Evolutionary conservation across 1,140 invertebrate species (phyloP).

Genomic region (Drosophila arizonae): DNA sequence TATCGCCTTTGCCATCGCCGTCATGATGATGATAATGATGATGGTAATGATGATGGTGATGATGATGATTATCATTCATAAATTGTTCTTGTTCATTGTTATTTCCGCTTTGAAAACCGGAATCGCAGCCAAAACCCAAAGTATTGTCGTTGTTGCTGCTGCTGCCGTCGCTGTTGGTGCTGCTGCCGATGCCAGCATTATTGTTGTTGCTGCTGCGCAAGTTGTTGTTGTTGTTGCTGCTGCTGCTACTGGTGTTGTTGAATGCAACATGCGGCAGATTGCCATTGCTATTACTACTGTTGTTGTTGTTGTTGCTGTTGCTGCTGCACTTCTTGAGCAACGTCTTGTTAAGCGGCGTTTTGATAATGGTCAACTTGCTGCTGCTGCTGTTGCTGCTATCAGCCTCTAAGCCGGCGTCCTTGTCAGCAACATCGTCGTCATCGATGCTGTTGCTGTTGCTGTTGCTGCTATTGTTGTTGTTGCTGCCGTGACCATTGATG

Average conservation of each 20-base stretch:
- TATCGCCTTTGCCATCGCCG: conserved; percentile 16
- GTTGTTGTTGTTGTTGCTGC: conserved; percentile 13
- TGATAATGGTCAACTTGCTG: conserved; percentile 73
- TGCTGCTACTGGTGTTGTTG: conserved; percentile 26
- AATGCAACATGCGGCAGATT: conserved; percentile 38
- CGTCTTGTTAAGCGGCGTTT: conserved; percentile 76
- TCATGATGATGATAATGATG: conserved; percentile 58
- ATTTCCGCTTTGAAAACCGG: conserved; percentile 79
- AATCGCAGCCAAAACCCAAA: conserved; percentile 60
- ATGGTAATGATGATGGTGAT: conserved; percentile 64
- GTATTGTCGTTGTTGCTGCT: conserved; percentile 27
- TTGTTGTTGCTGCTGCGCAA: conserved; percentile 29
- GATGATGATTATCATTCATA: conserved; percentile 70
- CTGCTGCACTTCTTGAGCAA: conserved; percentile 76
- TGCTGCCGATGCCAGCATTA: conserved; percentile 12
- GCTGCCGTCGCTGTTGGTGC: conserved; percentile 16
- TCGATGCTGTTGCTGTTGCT: conserved; percentile 16
- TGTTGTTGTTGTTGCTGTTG: conserved; percentile 46
- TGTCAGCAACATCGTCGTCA: conserved; percentile 30
- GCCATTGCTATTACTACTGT: conserved; percentile 37
- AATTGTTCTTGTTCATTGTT: conserved; percentile 75
- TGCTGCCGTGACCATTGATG: conserved; percentile 41
- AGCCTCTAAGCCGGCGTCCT: conserved; percentile 22
- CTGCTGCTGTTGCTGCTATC: conserved; percentile 23
- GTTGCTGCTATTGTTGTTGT: conserved; percentile 4